A percentile compares a stretch with the other conserved stretches of the same genome.
Evolutionary conservation across 2,113 vertebrate species (phyloP).

Genomic region (Sylvicapra grimmia): DNA sequence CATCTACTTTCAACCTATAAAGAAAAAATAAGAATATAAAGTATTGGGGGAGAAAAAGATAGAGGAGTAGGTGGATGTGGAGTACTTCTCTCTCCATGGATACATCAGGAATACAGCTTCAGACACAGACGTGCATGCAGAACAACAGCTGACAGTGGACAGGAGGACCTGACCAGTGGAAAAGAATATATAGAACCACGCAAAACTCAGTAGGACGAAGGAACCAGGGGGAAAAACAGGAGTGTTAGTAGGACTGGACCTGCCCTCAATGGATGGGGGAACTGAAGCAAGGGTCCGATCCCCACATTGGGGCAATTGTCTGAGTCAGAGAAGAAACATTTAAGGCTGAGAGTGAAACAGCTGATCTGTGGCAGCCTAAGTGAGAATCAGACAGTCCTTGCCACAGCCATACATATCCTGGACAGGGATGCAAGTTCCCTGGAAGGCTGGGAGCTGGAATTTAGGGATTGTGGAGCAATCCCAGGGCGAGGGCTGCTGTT

Average conservation of each 20-base stretch:
- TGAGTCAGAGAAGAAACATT: neutral
- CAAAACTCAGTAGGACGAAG: neutral
- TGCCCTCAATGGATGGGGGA: rapidly evolving
- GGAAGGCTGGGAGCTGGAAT: neutral
- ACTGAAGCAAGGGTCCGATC: neutral
- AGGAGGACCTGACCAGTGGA: neutral
- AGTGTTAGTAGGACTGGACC: neutral
- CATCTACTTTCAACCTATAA: neutral
- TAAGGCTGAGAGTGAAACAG: neutral
- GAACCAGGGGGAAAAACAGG: rapidly evolving
- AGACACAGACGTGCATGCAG: neutral
- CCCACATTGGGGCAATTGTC: neutral
- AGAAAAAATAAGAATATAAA: neutral
- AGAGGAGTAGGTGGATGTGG: neutral
- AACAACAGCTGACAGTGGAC: rapidly evolving
- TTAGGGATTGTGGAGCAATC: neutral
- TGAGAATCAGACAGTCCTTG: neutral
- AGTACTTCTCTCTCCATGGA: neutral
- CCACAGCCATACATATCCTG: neutral
- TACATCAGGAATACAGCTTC: neutral
- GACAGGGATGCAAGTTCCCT: neutral
- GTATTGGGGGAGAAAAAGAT: neutral
- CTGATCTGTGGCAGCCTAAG: neutral
- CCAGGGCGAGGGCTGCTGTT: neutral
- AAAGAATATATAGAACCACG: neutral